Evolutionary conservation across 2,888 invertebrate species (phyloP), one percentile per base, ranked within the genome.

Genomic region (Pherbina coryleti): DNA sequence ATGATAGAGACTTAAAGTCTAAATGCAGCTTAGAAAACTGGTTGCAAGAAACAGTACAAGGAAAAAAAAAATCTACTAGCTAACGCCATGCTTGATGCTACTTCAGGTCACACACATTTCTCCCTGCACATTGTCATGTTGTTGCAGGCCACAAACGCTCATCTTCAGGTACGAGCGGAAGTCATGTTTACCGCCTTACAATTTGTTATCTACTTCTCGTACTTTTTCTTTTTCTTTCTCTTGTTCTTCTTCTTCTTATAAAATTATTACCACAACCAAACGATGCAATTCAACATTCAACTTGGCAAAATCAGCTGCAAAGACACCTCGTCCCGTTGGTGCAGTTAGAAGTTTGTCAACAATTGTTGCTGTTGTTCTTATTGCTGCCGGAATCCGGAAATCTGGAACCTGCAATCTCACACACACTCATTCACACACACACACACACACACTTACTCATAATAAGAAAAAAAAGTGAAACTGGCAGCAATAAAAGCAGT

Each of bases 391-490:
- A 25, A 49, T 31, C 25, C 53, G 44, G 44, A 44, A 44, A 44
- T 60, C 55, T 55, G 28, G 25, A 60, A 60, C 22, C 44, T 57
- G 28, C 17, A 67, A 55, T 62, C 62, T 44, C 72, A 73, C 44
- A 70, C 51, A 31, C 14, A 53, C 25, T 19, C 14, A 53, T 31
- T 17, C 11, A 37, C 31, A 71, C 7, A 57, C 66, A 66, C 51
- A 64, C 17, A 69, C 8, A 8, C 25, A 17, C 69, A 34, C 51
- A 67, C 34, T 28, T 62, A 76, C 51, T 62, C 53, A 14, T 14
- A 74, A 62, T 60, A 78, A 49, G n/a, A 73, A 28, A 34, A 53
- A 66, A 72, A 72, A 73, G 31, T 77, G 28, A 64, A 72, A 66
- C 70, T 78, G 70, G 17, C 25, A 60, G 60, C 22, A 25, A 60